phyloP scores from a whole-genome alignment of 2,113 vertebrate genomes.

The Hippocampus comes region DNA sequence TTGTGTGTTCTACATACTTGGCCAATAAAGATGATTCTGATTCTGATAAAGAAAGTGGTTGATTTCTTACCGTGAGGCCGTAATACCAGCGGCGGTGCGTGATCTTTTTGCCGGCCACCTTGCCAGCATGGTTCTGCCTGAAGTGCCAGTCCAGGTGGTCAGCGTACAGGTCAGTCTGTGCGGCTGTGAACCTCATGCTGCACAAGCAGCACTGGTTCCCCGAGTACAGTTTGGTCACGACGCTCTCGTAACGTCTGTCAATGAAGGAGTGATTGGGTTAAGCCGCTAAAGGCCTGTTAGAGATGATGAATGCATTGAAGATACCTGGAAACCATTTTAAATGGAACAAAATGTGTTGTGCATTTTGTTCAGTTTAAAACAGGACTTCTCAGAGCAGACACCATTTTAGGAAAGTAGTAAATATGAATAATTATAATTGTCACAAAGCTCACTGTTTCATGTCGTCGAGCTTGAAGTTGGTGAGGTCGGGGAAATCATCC shows the following conservation, averaged over 20 bases:
- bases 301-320: neutral
- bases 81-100: constrained; percentile 98
- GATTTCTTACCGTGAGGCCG: constrained; percentile 78
- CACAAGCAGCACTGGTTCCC: constrained; percentile 98
- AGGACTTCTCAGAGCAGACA: neutral
- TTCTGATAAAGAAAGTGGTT: neutral
- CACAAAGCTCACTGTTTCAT: constrained; percentile 83
- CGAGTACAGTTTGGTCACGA: constrained; percentile 91
- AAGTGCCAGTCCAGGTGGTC: constrained; percentile 99
- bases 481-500: constrained; percentile 86
- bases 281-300: neutral
- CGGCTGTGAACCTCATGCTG: constrained; percentile 93
- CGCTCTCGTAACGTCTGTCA: constrained; percentile 85
- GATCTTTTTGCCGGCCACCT: constrained; percentile 91
- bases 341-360: too few relatives aligned
- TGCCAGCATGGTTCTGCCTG: constrained; percentile 93
- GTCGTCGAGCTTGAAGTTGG: constrained; percentile 85
- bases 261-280: neutral
- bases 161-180: constrained; percentile 94
- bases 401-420: neutral
- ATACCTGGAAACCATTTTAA: too few relatives aligned
- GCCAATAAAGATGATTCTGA: too few relatives aligned
- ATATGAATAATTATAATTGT: neutral
- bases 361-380: too few relatives aligned
- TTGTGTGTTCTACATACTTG: too few relatives aligned